Evolutionary conservation across 2,797 vertebrate genomes (phyloP).

Genomic region (Paedocypris micromegethes): DNA sequence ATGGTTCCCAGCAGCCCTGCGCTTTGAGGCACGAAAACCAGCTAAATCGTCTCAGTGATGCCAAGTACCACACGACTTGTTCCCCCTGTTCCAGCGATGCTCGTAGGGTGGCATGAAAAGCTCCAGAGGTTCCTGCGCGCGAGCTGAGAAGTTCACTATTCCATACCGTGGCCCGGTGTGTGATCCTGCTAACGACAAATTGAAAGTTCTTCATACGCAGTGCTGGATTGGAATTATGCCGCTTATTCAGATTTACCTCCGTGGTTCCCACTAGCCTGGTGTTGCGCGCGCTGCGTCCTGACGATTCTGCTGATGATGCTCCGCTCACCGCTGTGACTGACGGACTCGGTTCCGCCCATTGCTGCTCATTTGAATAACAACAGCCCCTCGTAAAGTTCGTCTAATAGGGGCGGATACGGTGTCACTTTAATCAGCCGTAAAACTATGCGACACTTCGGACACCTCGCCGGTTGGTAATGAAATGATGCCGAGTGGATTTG

Average conservation of each 20-base stretch:
- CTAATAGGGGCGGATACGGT: slow-evolving; percentile 40
- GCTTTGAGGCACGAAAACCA: not conserved
- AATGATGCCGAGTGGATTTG: not conserved
- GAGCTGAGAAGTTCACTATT: slow-evolving; percentile 3
- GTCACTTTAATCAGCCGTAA: not conserved
- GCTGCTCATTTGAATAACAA: slow-evolving; percentile 47
- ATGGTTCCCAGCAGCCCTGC: slow-evolving; percentile 62
- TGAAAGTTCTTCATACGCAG: too few relatives aligned
- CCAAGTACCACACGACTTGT: not conserved
- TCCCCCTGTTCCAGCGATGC: slow-evolving; percentile 48
- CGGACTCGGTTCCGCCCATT: slow-evolving; percentile 30
- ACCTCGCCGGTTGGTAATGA: too few relatives aligned
- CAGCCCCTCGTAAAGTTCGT: slow-evolving; percentile 32
- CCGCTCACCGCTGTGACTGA: slow-evolving; percentile 11
- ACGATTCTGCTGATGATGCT: not conserved
- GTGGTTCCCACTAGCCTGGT: slow-evolving; percentile 34
- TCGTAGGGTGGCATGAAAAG: too few relatives aligned
- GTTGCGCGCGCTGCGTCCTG: slow-evolving; percentile 16
- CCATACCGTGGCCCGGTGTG: slow-evolving; percentile 3
- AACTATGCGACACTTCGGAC: too few relatives aligned
- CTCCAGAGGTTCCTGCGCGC: not conserved
- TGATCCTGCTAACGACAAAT: too few relatives aligned
- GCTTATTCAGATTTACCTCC: slow-evolving; percentile 19
- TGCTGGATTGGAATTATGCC: too few relatives aligned
- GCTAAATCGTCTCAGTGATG: not conserved